Base-by-base conservation (phyloP, 2,888 invertebrate species). In the Amblyjoppa proteus region DNA sequence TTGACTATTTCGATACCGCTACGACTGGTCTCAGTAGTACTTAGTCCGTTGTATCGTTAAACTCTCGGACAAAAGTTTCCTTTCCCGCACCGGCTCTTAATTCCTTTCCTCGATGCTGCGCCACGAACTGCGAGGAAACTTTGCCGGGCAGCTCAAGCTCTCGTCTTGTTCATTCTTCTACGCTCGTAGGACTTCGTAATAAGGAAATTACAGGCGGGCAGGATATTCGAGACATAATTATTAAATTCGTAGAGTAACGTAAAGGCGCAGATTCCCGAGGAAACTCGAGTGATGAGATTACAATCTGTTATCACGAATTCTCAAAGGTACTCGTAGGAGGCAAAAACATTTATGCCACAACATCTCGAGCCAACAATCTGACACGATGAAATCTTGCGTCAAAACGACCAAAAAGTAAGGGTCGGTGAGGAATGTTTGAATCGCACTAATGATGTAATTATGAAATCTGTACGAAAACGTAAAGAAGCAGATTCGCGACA, bases 111-210 rank as follows among this genome's bases (percentile, higher is more conserved):
- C 20, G 49, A 71, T 75, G 53, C 70, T 70, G 61, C 58, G 45
- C 70, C 38, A 25, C 70, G 49, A 49, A 68, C 74, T 51, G 31
- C 49, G 16, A 13, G 38, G 5, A 56, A 74, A 78, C 58, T 83
- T 78, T 78, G 25, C 34, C 51, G 31, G 16, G 13, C 34, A 45
- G 51, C 64, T 75, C 25, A n/a, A 61, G 41, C 56, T 9, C 58
- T 34, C 64, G 4, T 38, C 38, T 25, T 49, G 61, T 41, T 79
- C 75, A 80, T 83, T 75, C 75, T 80, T 80, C 75, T 71, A 83
- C 41, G 73, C 56, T 56, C 70, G 53, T 9, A 53, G 75, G 70
- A 34, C 61, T 61, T 38, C 7, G 45, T 45, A 80, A 80, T 80
- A 56, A 79, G 74, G 31, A 61, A 74, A 78, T 64, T 45, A 53